Percentiles rank a stretch among this genome's conserved stretches.
Conservation (phyloP, 2,888 invertebrate genomes). For the Xiphydria camelus region DNA sequence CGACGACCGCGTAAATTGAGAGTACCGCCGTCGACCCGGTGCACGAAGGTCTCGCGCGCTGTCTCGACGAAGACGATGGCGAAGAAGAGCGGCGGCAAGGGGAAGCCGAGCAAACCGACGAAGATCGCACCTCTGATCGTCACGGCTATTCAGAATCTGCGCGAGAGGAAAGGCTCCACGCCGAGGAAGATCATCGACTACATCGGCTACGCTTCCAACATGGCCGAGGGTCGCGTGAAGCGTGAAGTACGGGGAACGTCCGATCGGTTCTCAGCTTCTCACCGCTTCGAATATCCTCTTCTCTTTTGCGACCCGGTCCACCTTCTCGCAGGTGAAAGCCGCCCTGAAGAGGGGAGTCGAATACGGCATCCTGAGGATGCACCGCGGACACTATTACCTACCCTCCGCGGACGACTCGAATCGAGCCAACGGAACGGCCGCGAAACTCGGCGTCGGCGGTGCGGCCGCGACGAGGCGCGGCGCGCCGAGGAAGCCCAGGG, state of each 20-base stretch:
- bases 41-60: too few species aligned
- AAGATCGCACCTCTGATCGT: slow-evolving; percentile 44
- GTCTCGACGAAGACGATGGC: slow-evolving; percentile 31
- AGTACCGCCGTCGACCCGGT: too few species aligned
- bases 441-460: slow-evolving; percentile 19
- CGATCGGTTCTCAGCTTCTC: slow-evolving; percentile 4
- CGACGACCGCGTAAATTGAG: too few species aligned
- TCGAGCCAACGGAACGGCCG: slow-evolving; percentile 41
- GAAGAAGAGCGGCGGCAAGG: slow-evolving; percentile 21
- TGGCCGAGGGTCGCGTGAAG: slow-evolving; percentile 35
- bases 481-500: too few species aligned
- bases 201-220: slow-evolving; percentile 38
- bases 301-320: background rate
- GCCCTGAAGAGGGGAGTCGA: slow-evolving; percentile 41
- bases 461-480: too few species aligned
- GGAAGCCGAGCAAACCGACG: slow-evolving; percentile 27
- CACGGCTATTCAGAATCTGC: slow-evolving; percentile 44
- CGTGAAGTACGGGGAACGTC: slow-evolving; percentile 36
- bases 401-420: slow-evolving; percentile 39
- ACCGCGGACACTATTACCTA: slow-evolving; percentile 44
- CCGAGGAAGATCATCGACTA: slow-evolving; percentile 41
- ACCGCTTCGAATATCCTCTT: slow-evolving; percentile 4
- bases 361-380: slow-evolving; percentile 41
- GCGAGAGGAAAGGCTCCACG: slow-evolving; percentile 43
- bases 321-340: slow-evolving; percentile 36